A percentile compares a stretch with the other conserved stretches of the same genome.
These are phyloP conservation scores for Scaptomyza caliginosa DNA, from an alignment of 2,888 invertebrate genomes.

Conservation along the genomic window DNA sequence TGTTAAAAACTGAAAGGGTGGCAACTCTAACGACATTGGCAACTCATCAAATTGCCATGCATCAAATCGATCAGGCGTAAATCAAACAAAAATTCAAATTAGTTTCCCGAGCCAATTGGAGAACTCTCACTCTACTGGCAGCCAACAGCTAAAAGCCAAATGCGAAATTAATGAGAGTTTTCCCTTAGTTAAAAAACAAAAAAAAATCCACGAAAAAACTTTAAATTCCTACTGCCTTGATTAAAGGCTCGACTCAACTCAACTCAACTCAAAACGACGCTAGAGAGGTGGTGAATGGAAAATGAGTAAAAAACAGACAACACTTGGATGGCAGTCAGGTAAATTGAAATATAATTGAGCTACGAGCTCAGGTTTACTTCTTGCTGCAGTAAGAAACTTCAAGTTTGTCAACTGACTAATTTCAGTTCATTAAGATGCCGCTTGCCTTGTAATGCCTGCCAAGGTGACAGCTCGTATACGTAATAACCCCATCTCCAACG, in stretches of 20 bases:
- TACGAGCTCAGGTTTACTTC: constrained; percentile 1
- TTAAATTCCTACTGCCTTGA: constrained; percentile 37
- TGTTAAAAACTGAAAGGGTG: not conserved
- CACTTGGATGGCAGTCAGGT: constrained; percentile 35
- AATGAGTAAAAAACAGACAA: constrained; percentile 9
- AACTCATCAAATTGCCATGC: constrained; percentile 65
- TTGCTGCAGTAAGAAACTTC: constrained; percentile 9
- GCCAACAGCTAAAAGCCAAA: constrained; percentile 35
- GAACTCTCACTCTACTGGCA: constrained; percentile 15
- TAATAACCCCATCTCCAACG: constrained; percentile 41
- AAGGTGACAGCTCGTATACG: constrained; percentile 73
- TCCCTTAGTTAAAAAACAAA: constrained; percentile 13
- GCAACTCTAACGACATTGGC: constrained; percentile 21
- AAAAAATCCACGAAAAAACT: constrained; percentile 30
- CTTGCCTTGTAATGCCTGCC: constrained; percentile 51
- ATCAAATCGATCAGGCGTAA: constrained; percentile 76
- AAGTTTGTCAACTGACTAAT: constrained; percentile 56
- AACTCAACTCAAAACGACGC: not conserved
- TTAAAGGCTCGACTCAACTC: constrained; percentile 44
- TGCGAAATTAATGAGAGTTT: constrained; percentile 66
- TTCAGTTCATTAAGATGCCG: constrained; percentile 66
- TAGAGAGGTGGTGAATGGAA: not conserved
- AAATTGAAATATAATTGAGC: constrained; percentile 78
- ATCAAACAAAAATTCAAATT: constrained; percentile 78
- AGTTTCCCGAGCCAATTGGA: constrained; percentile 67